phyloP scores from a whole-genome alignment of 2,888 invertebrate species.

The Eilema sororculum region DNA sequence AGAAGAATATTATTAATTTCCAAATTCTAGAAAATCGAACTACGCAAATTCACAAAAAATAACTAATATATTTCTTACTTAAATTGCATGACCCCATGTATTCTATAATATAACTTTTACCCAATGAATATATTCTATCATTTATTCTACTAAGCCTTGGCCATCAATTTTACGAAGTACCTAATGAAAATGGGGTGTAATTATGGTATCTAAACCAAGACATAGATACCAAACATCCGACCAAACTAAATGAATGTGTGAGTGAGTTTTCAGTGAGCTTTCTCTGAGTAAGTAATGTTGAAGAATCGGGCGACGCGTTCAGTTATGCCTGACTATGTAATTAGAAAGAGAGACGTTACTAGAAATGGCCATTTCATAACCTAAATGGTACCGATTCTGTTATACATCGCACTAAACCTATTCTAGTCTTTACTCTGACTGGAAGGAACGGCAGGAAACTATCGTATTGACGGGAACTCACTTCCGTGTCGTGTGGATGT shows the following conservation, averaged over 20 bases:
- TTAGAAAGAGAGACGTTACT: slow-evolving; percentile 31
- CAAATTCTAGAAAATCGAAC: too few species aligned
- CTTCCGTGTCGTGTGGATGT: neutral
- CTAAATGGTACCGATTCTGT: slow-evolving; percentile 1
- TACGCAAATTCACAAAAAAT: neutral
- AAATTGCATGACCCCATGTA: neutral
- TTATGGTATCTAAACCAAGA: neutral
- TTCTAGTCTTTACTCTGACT: neutral
- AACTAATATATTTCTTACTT: too few species aligned
- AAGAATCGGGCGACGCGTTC: slow-evolving; percentile 47
- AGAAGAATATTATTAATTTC: too few species aligned
- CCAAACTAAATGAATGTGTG: slow-evolving; percentile 34
- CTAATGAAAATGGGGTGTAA: neutral
- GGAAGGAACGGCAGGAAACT: neutral
- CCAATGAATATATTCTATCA: too few species aligned
- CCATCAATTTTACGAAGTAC: neutral
- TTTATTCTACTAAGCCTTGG: neutral
- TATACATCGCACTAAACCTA: neutral
- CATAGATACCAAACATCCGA: neutral
- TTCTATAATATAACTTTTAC: too few species aligned
- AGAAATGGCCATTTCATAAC: slow-evolving; percentile 28
- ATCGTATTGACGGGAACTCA: neutral
- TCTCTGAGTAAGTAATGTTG: slow-evolving; percentile 37
- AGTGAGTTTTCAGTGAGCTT: slow-evolving; percentile 36
- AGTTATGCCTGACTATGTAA: slow-evolving; percentile 44